Conservation (phyloP, 2,797 vertebrate species). For the Sebastes itinus region DNA sequence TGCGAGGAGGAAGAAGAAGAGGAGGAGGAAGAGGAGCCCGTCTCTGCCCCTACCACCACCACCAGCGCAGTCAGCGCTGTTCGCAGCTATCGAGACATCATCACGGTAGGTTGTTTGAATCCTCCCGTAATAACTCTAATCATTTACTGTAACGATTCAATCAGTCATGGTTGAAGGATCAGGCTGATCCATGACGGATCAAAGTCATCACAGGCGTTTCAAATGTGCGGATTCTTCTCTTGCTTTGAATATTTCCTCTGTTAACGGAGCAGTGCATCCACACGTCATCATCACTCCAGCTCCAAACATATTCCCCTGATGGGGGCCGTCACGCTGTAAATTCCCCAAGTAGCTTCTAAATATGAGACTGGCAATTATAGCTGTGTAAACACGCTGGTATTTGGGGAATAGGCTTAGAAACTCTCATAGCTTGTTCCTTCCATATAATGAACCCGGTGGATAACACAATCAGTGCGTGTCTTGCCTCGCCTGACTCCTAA, state of each 20-base stretch:
- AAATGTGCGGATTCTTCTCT: neutral
- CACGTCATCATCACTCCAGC: neutral
- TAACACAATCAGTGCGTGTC: neutral
- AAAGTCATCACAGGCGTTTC: neutral
- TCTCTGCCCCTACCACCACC: conserved; percentile 29
- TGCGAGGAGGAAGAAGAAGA: conserved; percentile 61
- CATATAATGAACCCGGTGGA: conserved; percentile 18
- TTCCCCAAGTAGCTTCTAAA: conserved; percentile 34
- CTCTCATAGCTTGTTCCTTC: conserved; percentile 1
- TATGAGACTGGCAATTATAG: conserved; percentile 34
- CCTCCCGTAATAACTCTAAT: neutral
- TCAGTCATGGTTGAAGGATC: neutral
- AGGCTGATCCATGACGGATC: neutral
- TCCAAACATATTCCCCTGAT: conserved; percentile 12
- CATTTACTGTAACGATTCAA: neutral
- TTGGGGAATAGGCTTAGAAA: conserved; percentile 32
- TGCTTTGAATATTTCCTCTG: neutral
- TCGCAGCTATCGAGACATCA: conserved; percentile 87
- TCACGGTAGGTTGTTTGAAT: conserved; percentile 83
- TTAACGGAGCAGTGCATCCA: conserved; percentile 1
- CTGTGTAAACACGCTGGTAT: conserved; percentile 50
- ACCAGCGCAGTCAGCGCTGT: conserved; percentile 72
- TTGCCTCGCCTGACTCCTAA: neutral
- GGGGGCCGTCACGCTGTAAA: conserved; percentile 10
- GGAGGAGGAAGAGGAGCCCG: conserved; percentile 33